These are phyloP conservation scores for Albula goreensis DNA, from an alignment of 2,113 vertebrate genomes.

Conservation along the genomic window DNA sequence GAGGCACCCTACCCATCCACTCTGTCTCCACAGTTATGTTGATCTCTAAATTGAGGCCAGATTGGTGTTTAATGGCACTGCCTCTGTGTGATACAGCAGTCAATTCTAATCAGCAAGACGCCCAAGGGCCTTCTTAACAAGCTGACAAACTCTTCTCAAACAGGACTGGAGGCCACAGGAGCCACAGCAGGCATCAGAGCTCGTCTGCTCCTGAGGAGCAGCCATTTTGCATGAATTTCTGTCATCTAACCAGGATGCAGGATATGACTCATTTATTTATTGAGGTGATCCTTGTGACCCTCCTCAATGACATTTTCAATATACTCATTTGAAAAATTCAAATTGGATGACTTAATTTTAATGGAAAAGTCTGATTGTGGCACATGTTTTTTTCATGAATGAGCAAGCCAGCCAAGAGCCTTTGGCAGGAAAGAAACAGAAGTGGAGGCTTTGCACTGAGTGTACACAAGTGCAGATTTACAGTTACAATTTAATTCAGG, in stretches of 20 bases:
- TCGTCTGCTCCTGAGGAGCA: neutral
- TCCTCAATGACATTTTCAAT: too few relatives aligned
- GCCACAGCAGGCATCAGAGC: conserved; percentile 29
- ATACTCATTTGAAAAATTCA: too few relatives aligned
- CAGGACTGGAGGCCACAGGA: conserved; percentile 27
- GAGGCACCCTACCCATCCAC: neutral
- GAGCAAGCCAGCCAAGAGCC: too few relatives aligned
- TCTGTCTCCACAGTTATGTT: conserved; percentile 34
- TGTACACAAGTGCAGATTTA: too few relatives aligned
- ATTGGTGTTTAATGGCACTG: conserved; percentile 52
- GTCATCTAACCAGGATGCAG: neutral
- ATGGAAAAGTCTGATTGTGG: too few relatives aligned
- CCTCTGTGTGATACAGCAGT: conserved; percentile 49
- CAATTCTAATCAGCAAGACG: conserved; percentile 47
- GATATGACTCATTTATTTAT: neutral
- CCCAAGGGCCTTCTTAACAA: conserved; percentile 45
- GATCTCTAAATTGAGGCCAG: conserved; percentile 60
- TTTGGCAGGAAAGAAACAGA: too few relatives aligned
- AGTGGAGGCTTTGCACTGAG: too few relatives aligned
- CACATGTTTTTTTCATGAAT: too few relatives aligned
- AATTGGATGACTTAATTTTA: too few relatives aligned
- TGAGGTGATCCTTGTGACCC: neutral
- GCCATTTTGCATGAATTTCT: neutral
- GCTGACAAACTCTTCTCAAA: conserved; percentile 49
- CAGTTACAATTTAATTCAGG: too few relatives aligned